Evolutionary conservation across 1,140 invertebrate genomes (phyloP).

Genomic region (Hypsibius dujardini): DNA sequence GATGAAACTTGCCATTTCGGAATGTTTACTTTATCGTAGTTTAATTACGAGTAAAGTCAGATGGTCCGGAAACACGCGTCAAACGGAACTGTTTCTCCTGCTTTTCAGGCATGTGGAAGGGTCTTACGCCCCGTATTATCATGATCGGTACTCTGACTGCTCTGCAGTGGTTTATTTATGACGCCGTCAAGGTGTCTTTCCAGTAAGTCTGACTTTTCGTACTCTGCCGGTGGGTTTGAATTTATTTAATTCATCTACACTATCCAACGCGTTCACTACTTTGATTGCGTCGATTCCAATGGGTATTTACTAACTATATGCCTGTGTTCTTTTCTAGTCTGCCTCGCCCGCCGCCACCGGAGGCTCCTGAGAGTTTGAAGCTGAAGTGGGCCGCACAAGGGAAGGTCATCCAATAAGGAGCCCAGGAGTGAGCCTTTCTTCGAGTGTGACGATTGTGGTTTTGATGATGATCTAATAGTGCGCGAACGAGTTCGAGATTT

Average conservation of each 20-base stretch:
- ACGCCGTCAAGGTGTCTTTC: constrained; percentile 76
- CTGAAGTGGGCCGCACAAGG: constrained; percentile 46
- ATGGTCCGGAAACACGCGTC: constrained; percentile 14
- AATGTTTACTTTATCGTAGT: background rate
- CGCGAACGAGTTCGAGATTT: too few relatives aligned
- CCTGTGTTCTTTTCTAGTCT: constrained; percentile 46
- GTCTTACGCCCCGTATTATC: constrained; percentile 84
- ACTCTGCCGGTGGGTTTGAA: too few relatives aligned
- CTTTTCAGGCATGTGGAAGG: constrained; percentile 71
- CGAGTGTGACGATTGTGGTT: too few relatives aligned
- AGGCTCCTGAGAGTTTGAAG: constrained; percentile 90
- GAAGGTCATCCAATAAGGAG: too few relatives aligned
- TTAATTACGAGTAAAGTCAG: constrained; percentile 10
- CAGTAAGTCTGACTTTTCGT: constrained; percentile 23
- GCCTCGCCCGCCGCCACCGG: constrained; percentile 89
- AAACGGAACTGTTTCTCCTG: constrained; percentile 15
- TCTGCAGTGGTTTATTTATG: constrained; percentile 99
- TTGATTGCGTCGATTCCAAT: constrained; percentile 19
- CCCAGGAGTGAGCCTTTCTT: too few relatives aligned
- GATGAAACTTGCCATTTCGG: constrained; percentile 19
- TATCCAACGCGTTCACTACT: background rate
- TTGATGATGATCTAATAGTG: too few relatives aligned
- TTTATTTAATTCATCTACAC: too few relatives aligned
- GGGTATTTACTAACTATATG: too few relatives aligned
- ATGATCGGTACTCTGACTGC: constrained; percentile 99